Evolutionary conservation across 2,797 vertebrate species (phyloP).

Genomic region (Characodon lateralis): DNA sequence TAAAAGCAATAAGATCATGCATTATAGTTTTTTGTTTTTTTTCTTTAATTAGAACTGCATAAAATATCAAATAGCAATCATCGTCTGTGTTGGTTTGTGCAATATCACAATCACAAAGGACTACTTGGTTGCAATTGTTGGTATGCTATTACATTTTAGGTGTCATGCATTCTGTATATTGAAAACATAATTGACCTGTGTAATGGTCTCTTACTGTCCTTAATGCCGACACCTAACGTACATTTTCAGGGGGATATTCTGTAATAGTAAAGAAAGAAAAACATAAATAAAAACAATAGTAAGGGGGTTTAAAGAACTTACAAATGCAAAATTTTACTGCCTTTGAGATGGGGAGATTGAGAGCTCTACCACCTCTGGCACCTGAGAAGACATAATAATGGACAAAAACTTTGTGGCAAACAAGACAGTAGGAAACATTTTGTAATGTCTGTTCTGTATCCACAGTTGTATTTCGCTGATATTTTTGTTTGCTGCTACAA

Average conservation of each 20-base stretch:
- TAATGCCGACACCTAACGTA: neutral
- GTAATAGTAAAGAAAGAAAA: neutral
- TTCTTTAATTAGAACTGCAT: too few relatives aligned
- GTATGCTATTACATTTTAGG: neutral
- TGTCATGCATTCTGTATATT: neutral
- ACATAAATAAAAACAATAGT: neutral
- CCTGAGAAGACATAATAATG: neutral
- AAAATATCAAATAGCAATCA: too few relatives aligned
- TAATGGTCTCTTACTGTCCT: neutral
- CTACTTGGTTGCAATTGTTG: neutral
- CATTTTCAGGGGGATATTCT: neutral
- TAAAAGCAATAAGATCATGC: too few relatives aligned
- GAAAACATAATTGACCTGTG: neutral
- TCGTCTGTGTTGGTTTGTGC: neutral
- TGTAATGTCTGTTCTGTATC: neutral
- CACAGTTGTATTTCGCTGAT: neutral
- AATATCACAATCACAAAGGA: neutral
- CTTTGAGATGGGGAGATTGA: neutral
- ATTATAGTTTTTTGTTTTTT: too few relatives aligned
- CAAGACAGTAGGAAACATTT: neutral
- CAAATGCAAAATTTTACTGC: neutral
- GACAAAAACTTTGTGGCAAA: neutral
- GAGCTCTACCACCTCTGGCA: neutral
- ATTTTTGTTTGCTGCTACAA: slow-evolving; percentile 2
- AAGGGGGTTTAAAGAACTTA: neutral